Base-by-base conservation (phyloP, 2,888 invertebrate genomes). In the Stenotaenia linearis region DNA sequence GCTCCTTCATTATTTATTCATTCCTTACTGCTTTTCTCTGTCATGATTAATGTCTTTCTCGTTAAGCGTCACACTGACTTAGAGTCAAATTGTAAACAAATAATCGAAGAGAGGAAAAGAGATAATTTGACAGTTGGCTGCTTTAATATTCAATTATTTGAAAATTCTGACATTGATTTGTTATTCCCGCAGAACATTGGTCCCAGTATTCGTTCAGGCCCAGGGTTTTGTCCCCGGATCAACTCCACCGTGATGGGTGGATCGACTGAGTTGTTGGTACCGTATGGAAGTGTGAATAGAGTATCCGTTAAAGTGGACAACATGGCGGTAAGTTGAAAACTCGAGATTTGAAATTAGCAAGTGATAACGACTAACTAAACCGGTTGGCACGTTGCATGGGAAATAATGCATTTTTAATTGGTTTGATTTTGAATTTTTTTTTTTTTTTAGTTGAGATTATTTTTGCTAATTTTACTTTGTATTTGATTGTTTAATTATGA, bases 271-370 rank as follows among this genome's bases (percentile, higher is more conserved):
- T 95, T 97, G 83, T 90, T 97, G 82, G 96, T 97, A 79, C 93
- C 97, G 82, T 95, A 95, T 82, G 96, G 96, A 82, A 93, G 94
- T 81, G 93, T 93, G 86, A 94, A 94, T 88, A 91, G 92, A 81
- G 94, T 97, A 84, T 91, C 93, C 87, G 96, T 97, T 37, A 95
- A 94, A 88, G 97, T 96, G 83, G 94, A 96, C 85, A 96, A 97
- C 86, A 95, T 97, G 85, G 95, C 84, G 84, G 90, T 90, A 86
- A 86, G 88, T 79, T 30, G 35, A 40, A 23, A 56, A 30, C 69
- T 28, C 28, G 69, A 25, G 69, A 69, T n/a, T 28, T 15, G 69
- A 23, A 69, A 25, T 25, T 69, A 32, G 32, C 32, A 32, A 32
- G 32, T 6, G 9, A 32, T 45, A 45, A 18, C n/a, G 21, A 10